Percentiles rank a stretch among this genome's conserved stretches.
These are phyloP conservation scores for Atta cephalotes DNA, from an alignment of 1,140 invertebrate genomes.

Conservation along the genomic window DNA sequence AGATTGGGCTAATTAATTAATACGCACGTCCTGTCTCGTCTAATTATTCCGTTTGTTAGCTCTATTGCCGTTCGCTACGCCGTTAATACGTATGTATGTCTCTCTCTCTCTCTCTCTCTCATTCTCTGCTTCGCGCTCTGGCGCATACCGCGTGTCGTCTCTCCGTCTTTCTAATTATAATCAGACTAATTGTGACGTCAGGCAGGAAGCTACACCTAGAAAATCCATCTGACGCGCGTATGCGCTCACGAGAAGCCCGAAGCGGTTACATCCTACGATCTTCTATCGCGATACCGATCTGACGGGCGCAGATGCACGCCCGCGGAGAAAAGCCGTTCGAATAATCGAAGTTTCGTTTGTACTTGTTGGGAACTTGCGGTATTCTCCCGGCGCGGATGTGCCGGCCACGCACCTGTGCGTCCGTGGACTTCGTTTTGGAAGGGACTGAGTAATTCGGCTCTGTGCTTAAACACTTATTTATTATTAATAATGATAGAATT, in stretches of 20 bases:
- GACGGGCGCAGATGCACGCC: conserved; percentile 34
- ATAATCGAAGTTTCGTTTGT: conserved; percentile 44
- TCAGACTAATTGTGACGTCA: conserved; percentile 86
- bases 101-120: neutral
- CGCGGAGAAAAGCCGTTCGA: conserved; percentile 31
- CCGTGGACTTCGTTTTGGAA: neutral
- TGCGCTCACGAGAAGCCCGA: conserved; percentile 37
- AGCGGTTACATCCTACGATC: conserved; percentile 59
- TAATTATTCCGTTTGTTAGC: conserved; percentile 86
- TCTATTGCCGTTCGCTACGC: conserved; percentile 79
- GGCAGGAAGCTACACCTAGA: conserved; percentile 85
- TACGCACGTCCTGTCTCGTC: conserved; percentile 86
- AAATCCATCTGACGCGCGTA: conserved; percentile 77
- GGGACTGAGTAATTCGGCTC: neutral
- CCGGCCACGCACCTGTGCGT: neutral
- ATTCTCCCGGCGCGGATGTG: neutral
- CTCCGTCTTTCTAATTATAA: conserved; percentile 84
- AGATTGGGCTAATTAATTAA: conserved; percentile 87
- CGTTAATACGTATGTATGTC: conserved; percentile 76
- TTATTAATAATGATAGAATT: too few species aligned
- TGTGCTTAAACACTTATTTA: too few species aligned
- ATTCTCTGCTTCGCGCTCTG: conserved; percentile 28
- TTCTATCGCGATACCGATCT: conserved; percentile 63
- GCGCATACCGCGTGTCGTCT: conserved; percentile 16
- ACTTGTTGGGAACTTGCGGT: conserved; percentile 43